These are phyloP conservation scores for Coregonus sp. DNA, from an alignment of 2,797 vertebrate genomes.

Conservation along the genomic window DNA sequence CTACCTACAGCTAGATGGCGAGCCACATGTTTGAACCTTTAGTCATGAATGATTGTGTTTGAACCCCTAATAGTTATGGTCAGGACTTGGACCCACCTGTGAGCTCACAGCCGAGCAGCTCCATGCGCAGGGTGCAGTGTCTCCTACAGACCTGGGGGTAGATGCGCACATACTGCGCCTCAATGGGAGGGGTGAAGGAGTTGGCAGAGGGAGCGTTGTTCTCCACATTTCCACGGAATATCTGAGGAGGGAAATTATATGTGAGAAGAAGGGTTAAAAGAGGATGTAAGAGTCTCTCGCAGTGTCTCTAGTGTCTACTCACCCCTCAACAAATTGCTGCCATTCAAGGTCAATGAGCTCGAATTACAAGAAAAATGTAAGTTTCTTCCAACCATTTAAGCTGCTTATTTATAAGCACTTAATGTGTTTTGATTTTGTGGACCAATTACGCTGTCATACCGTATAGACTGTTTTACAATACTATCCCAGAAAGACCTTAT, in stretches of 20 bases:
- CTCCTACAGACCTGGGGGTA: constrained; percentile 97
- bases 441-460: constrained; percentile 52
- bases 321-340: constrained; percentile 65
- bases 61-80: neutral
- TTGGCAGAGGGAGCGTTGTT: constrained; percentile 96
- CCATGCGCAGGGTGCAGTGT: constrained; percentile 96
- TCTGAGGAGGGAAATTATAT: constrained; percentile 70
- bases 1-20: too few relatives aligned
- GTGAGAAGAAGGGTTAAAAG: neutral
- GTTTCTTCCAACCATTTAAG: constrained; percentile 54
- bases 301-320: constrained; percentile 55
- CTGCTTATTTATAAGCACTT: constrained; percentile 64
- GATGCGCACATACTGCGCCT: constrained; percentile 91
- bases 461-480: constrained; percentile 53
- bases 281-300: constrained; percentile 37
- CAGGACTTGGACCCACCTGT: constrained; percentile 76
- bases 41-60: neutral
- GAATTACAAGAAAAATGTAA: constrained; percentile 58
- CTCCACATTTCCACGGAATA: constrained; percentile 94
- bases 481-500: constrained; percentile 36
- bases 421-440: constrained; percentile 64
- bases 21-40: neutral
- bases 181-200: constrained; percentile 95
- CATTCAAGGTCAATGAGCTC: constrained; percentile 74
- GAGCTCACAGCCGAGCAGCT: constrained; percentile 95